Conservation (phyloP, 2,113 vertebrate species). For the Clarias gariepinus region DNA sequence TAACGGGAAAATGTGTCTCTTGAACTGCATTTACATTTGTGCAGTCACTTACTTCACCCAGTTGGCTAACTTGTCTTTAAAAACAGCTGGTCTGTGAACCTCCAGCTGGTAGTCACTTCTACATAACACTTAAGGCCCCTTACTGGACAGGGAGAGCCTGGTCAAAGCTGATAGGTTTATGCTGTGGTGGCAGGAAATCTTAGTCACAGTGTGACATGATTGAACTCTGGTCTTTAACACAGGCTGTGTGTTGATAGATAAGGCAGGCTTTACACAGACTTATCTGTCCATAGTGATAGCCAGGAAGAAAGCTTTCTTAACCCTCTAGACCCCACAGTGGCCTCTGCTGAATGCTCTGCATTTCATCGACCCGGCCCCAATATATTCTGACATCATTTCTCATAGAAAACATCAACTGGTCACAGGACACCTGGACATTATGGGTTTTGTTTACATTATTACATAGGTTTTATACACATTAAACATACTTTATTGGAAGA, state of each 20-base stretch:
- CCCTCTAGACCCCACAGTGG: background rate
- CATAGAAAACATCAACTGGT: background rate
- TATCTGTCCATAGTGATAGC: background rate
- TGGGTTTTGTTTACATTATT: background rate
- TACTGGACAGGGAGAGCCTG: background rate
- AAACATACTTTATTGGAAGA: background rate
- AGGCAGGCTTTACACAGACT: background rate
- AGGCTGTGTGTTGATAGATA: background rate
- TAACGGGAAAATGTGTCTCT: background rate
- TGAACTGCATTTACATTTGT: background rate
- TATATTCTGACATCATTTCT: background rate
- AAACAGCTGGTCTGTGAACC: background rate
- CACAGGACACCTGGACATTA: background rate
- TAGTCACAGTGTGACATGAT: background rate
- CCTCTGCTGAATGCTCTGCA: background rate
- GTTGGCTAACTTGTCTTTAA: background rate
- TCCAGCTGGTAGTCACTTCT: background rate
- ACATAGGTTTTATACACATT: background rate
- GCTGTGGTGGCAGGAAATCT: background rate
- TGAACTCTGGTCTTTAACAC: constrained; percentile 7
- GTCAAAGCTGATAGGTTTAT: background rate
- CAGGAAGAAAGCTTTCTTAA: background rate
- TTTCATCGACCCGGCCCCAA: background rate
- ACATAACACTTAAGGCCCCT: background rate
- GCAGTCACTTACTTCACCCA: background rate